A percentile compares a stretch with the other conserved stretches of the same genome.
Evolutionary conservation across 2,888 invertebrate species (phyloP).

Genomic region (Drosophila borealis): DNA sequence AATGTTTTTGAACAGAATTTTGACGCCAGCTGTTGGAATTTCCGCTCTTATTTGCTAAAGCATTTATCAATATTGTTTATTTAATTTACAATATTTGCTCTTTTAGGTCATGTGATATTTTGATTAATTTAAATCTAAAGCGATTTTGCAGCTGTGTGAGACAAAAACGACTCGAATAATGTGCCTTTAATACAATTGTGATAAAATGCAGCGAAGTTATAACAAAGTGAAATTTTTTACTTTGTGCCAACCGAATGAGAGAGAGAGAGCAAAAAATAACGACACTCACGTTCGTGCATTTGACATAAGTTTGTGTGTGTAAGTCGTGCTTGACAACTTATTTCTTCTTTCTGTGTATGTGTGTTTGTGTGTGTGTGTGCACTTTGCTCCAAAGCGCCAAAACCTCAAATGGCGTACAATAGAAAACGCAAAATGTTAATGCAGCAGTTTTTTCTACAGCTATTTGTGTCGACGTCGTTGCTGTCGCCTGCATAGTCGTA

Average conservation of each 20-base stretch:
- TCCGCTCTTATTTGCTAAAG: conserved; percentile 27
- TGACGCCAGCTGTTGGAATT: conserved; percentile 10
- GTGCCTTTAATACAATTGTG: conserved; percentile 23
- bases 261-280: conserved; percentile 11
- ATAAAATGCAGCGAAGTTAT: conserved; percentile 46
- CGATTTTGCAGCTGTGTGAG: conserved; percentile 7
- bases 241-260: conserved; percentile 7
- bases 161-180: conserved; percentile 13
- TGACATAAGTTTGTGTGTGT: conserved; percentile 32
- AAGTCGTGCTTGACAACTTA: conserved; percentile 62
- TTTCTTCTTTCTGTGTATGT: conserved; percentile 24
- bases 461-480: conserved; percentile 7
- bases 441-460: conserved; percentile 25
- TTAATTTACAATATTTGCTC: conserved; percentile 3
- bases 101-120: conserved; percentile 50
- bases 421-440: conserved; percentile 43
- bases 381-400: conserved; percentile 69
- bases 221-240: conserved; percentile 34
- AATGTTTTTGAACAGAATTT: background rate
- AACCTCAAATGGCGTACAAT: conserved; percentile 49
- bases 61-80: conserved; percentile 39
- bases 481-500: conserved; percentile 35
- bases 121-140: conserved; percentile 26
- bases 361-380: conserved; percentile 38
- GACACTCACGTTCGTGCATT: conserved; percentile 26